These are phyloP conservation scores for Damaliscus lunatus DNA, from an alignment of 2,113 vertebrate genomes.

Conservation along the genomic window DNA sequence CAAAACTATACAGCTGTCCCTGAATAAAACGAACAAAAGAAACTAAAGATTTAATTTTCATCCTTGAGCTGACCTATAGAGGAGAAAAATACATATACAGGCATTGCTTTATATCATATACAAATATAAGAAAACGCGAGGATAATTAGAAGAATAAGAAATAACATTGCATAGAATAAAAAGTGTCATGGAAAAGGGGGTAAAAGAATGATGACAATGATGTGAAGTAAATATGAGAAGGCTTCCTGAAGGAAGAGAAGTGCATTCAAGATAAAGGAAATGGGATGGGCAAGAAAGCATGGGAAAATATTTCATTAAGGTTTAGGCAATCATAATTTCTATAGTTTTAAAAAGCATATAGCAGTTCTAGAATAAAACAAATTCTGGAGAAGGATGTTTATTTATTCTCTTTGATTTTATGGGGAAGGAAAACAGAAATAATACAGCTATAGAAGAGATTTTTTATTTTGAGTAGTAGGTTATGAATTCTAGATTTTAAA, in stretches of 20 bases:
- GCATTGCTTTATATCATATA: neutral
- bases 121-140: neutral
- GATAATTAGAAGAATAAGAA: neutral
- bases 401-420: neutral
- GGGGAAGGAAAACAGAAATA: neutral
- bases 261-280: neutral
- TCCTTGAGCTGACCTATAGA: neutral
- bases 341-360: neutral
- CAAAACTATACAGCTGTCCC: neutral
- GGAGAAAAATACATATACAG: neutral
- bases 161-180: neutral
- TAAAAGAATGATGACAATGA: neutral
- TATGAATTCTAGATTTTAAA: constrained; percentile 4
- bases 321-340: neutral
- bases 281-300: neutral
- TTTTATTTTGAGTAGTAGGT: neutral
- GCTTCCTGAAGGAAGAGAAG: neutral
- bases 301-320: neutral
- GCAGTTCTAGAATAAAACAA: neutral
- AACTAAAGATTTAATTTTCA: neutral
- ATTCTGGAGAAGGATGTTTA: neutral
- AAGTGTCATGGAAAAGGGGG: neutral
- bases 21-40: neutral
- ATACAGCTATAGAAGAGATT: neutral
- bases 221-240: neutral